phyloP scores from a whole-genome alignment of 92 coral and sea anemone species.

The Zoanthus gigantus region DNA sequence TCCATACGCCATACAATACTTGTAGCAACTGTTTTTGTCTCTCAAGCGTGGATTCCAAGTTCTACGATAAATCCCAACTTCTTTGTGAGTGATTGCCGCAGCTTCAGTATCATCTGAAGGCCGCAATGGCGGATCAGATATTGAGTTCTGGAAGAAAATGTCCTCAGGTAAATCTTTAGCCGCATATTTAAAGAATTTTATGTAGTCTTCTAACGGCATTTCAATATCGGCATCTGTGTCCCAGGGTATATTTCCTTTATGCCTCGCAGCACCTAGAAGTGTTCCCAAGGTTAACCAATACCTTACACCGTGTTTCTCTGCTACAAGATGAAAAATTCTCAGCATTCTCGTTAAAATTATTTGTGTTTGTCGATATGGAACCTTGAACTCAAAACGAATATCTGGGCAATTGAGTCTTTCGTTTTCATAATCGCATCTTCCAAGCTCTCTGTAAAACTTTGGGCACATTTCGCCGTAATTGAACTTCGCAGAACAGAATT shows the following conservation, averaged over 20 bases:
- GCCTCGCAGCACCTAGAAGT: slow-evolving; percentile 80
- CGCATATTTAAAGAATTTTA: slow-evolving; percentile 69
- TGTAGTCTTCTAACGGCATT: slow-evolving; percentile 73
- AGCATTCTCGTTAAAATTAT: slow-evolving; percentile 70
- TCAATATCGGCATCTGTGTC: slow-evolving; percentile 72
- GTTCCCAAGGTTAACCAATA: slow-evolving; percentile 79
- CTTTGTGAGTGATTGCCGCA: slow-evolving; percentile 28
- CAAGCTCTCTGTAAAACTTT: slow-evolving; percentile 64
- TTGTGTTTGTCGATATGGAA: slow-evolving; percentile 64
- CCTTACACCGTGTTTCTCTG: slow-evolving; percentile 63
- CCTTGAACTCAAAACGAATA: slow-evolving; percentile 42
- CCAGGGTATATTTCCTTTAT: slow-evolving; percentile 81
- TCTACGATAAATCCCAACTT: slow-evolving; percentile 67
- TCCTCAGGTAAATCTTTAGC: slow-evolving; percentile 71
- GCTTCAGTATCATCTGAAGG: slow-evolving; percentile 51
- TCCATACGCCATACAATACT: slow-evolving; percentile 59
- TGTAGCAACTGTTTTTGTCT: slow-evolving; percentile 78
- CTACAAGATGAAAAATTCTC: slow-evolving; percentile 62
- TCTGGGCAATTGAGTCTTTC: slow-evolving; percentile 58
- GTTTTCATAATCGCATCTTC: slow-evolving; percentile 10
- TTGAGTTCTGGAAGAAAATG: slow-evolving; percentile 78
- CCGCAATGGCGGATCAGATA: slow-evolving; percentile 63
- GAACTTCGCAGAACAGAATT: slow-evolving; percentile 17
- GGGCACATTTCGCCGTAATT: slow-evolving; percentile 77
- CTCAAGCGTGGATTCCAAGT: slow-evolving; percentile 79